Conservation (phyloP, 2,888 invertebrate genomes). For the Calephelis perditalis region DNA sequence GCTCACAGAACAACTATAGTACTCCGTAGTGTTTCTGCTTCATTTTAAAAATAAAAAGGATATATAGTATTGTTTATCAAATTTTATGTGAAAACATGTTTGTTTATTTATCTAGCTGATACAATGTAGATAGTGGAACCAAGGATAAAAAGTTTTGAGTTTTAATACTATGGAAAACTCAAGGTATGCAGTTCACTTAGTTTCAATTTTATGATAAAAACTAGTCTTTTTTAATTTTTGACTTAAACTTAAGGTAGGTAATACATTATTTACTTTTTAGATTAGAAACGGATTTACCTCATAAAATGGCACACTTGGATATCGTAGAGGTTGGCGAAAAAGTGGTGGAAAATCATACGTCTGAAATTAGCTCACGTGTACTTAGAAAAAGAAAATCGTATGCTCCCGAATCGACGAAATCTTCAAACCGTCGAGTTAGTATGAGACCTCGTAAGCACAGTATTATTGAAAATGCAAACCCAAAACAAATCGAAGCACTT, state of each 20-base stretch:
- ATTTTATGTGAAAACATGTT: too few species aligned
- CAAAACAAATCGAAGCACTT: conserved; percentile 71
- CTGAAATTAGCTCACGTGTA: conserved; percentile 46
- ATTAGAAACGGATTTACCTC: conserved; percentile 58
- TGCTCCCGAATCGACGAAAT: conserved; percentile 50
- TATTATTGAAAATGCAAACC: conserved; percentile 54
- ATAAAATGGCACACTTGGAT: conserved; percentile 68
- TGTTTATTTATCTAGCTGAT: too few species aligned
- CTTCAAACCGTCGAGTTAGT: conserved; percentile 64
- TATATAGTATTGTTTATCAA: too few species aligned
- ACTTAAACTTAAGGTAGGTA: too few species aligned
- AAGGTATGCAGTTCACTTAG: conserved; percentile 36
- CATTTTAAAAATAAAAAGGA: too few species aligned
- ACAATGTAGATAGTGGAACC: too few species aligned
- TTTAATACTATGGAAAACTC: conserved; percentile 40
- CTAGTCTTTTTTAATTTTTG: too few species aligned
- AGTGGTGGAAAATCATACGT: conserved; percentile 34
- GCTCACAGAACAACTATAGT: too few species aligned
- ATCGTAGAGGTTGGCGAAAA: conserved; percentile 59
- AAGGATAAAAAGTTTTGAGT: too few species aligned
- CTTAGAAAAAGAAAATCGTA: conserved; percentile 62
- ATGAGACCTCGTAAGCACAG: conserved; percentile 68
- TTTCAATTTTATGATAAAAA: too few species aligned
- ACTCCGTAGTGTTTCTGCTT: too few species aligned
- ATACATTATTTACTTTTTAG: conserved; percentile 36